Conservation (phyloP, 2,888 invertebrate genomes). For the Papilio elwesi region DNA sequence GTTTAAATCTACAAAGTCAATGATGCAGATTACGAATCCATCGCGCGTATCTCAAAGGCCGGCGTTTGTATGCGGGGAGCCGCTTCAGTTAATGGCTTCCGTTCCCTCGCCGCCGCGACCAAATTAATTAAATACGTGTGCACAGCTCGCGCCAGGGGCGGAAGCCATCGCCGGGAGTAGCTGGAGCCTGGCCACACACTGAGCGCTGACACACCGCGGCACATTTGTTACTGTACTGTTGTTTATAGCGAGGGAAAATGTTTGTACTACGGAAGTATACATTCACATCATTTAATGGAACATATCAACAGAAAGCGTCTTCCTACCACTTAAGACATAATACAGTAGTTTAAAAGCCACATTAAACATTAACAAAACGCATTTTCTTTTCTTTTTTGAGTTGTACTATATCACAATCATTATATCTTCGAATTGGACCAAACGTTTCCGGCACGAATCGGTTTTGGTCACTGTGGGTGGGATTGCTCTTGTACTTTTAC, state of each 20-base stretch:
- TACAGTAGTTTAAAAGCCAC: background rate
- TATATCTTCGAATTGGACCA: too few relatives aligned
- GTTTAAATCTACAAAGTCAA: slow-evolving; percentile 8
- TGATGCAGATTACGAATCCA: slow-evolving; percentile 17
- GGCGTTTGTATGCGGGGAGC: slow-evolving; percentile 51
- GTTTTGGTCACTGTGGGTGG: too few relatives aligned
- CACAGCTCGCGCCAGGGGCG: slow-evolving; percentile 3
- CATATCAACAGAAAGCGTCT: background rate
- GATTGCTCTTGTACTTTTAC: too few relatives aligned
- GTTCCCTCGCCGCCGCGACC: slow-evolving; percentile 50
- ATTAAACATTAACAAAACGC: too few relatives aligned
- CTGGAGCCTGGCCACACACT: slow-evolving; percentile 30
- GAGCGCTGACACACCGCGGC: background rate
- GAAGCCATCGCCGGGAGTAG: slow-evolving; percentile 9
- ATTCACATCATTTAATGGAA: background rate
- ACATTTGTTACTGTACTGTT: slow-evolving; percentile 1
- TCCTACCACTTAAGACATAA: background rate
- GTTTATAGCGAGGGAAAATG: slow-evolving; percentile 3
- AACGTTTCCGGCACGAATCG: too few relatives aligned
- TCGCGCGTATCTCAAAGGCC: slow-evolving; percentile 25
- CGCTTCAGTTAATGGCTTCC: slow-evolving; percentile 63
- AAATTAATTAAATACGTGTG: slow-evolving; percentile 53
- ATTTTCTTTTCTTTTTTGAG: too few relatives aligned
- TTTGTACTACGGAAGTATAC: background rate
- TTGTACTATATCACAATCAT: too few relatives aligned